A percentile compares a stretch with the other conserved stretches of the same genome.
Conservation (phyloP, 1,140 invertebrate genomes). For the Metopolophium dirhodum region DNA sequence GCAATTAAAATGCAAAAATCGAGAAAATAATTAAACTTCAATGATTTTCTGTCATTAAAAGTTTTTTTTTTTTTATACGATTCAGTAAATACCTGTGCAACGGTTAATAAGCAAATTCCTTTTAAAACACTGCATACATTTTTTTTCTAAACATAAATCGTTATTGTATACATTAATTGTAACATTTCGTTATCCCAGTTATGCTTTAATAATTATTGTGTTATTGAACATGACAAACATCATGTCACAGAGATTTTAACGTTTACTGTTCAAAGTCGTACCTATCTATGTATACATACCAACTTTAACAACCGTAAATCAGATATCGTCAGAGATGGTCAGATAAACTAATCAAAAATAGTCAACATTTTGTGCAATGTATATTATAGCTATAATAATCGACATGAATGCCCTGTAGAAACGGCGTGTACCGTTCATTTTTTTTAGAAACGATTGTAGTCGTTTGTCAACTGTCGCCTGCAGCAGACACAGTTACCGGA, state of each 20-base stretch:
- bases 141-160: neutral
- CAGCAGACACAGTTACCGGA: neutral
- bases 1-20: neutral
- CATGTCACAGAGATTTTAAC: neutral
- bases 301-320: neutral
- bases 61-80: neutral
- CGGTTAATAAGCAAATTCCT: neutral
- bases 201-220: neutral
- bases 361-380: neutral
- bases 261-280: neutral
- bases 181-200: neutral
- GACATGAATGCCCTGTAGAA: neutral
- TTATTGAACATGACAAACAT: neutral
- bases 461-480: neutral
- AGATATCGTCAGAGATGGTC: neutral
- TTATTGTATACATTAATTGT: neutral
- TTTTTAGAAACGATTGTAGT: neutral
- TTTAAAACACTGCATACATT: neutral
- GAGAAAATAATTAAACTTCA: neutral
- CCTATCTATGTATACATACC: neutral
- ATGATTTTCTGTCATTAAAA: neutral
- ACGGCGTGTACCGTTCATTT: neutral
- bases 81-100: neutral
- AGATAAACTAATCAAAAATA: neutral
- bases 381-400: neutral